Percentiles rank a stretch among this genome's conserved stretches.
phyloP scores from a whole-genome alignment of 2,113 vertebrate species.

The Lophotis ruficrista region DNA sequence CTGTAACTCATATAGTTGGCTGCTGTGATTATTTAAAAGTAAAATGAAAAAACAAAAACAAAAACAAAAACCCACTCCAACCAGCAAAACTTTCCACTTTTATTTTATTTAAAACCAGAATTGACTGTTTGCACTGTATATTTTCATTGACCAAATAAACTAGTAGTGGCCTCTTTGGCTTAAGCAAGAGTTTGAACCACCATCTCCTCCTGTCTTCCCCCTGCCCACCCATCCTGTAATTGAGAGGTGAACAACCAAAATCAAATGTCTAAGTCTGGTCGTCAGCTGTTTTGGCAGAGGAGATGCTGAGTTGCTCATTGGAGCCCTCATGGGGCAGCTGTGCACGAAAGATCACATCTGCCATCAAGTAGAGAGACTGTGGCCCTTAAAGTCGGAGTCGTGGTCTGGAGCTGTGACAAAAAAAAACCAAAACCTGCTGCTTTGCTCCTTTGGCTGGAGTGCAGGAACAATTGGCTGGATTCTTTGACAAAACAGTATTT shows the following conservation, averaged over 20 bases:
- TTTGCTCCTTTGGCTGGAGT: neutral
- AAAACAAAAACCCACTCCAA: neutral
- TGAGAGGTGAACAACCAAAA: neutral
- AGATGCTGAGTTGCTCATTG: neutral
- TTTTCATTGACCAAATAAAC: neutral
- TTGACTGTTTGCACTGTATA: neutral
- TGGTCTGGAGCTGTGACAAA: neutral
- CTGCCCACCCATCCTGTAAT: rapidly evolving
- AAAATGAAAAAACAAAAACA: neutral
- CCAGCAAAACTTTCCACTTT: neutral
- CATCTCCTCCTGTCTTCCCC: rapidly evolving
- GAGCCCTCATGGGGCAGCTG: rapidly evolving
- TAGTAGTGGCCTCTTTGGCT: neutral
- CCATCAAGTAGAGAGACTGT: neutral
- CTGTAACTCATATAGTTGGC: neutral
- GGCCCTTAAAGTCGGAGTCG: neutral
- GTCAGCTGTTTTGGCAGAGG: neutral
- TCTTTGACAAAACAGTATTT: neutral
- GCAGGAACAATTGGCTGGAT: neutral
- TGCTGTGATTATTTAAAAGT: neutral
- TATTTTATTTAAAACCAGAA: neutral
- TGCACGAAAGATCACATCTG: neutral
- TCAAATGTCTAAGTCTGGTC: neutral
- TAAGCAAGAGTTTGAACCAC: neutral
- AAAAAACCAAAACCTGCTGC: neutral